These are phyloP conservation scores for Aeoliscus strigatus DNA, from an alignment of 2,797 vertebrate genomes.

Conservation along the genomic window DNA sequence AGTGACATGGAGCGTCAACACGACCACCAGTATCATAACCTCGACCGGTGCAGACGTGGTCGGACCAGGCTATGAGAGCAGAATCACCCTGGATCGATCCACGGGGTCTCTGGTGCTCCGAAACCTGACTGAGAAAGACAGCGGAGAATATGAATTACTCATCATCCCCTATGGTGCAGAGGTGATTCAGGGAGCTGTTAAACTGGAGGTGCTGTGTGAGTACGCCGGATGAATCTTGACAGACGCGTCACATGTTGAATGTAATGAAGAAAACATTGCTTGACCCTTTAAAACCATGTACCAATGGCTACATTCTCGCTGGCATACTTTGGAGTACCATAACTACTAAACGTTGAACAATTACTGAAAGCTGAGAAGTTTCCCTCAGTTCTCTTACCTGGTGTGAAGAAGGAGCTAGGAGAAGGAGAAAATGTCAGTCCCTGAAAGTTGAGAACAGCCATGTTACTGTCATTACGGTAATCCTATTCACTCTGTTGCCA, in stretches of 20 bases:
- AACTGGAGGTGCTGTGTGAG: conserved; percentile 33
- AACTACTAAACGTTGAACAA: too few relatives aligned
- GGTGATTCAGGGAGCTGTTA: conserved; percentile 8
- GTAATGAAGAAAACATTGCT: too few relatives aligned
- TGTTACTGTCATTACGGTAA: too few relatives aligned
- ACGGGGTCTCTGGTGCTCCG: conserved; percentile 49
- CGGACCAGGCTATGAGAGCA: conserved; percentile 26
- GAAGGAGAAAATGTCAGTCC: too few relatives aligned
- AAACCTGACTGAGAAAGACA: conserved; percentile 39
- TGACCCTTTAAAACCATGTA: too few relatives aligned
- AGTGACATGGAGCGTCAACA: conserved; percentile 37
- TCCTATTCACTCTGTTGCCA: too few relatives aligned
- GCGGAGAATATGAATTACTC: conserved; percentile 32
- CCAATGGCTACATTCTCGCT: too few relatives aligned
- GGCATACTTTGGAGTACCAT: too few relatives aligned
- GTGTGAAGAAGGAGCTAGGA: too few relatives aligned
- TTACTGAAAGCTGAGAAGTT: too few relatives aligned
- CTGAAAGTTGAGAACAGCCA: too few relatives aligned
- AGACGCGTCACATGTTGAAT: neutral
- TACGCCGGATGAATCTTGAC: neutral
- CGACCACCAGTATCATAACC: conserved; percentile 13
- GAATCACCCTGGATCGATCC: conserved; percentile 30
- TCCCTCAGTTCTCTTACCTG: too few relatives aligned
- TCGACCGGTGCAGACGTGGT: neutral
- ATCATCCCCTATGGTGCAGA: conserved; percentile 2